Evolutionary conservation across 2,888 invertebrate species (phyloP), one percentile per base, ranked within the genome.

Genomic region (Stramonita haemastoma): DNA sequence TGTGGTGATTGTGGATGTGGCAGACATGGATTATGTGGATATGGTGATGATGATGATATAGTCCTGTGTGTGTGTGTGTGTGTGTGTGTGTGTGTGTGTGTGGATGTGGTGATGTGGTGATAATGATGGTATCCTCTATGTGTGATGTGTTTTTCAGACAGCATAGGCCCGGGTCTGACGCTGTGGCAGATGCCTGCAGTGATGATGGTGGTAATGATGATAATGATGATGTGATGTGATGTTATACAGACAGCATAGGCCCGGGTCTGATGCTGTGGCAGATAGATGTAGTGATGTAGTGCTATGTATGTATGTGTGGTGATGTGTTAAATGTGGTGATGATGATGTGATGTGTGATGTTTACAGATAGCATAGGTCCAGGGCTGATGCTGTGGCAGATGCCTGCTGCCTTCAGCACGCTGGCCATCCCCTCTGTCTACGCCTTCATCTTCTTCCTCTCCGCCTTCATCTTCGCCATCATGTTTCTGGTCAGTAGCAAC

Each of bases 401-500:
- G 94, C 93, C 94, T 1, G 93, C 93, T 87, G 93, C 94, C 5
- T 94, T 94, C 90, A 90, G 93, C 15, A 90, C 91, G n/a, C 92
- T 94, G 22, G 90, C 92, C 19, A 91, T 94, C 70, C 94, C 94
- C 8, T 92, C 93, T 1, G 93, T 92, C 32, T 94, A 94, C 87
- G 93, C 94, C 46, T 92, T 93, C 88, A 90, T 94, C 87, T 94
- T 94, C 89, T 94, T 93, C 90, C 90, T 94, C 29, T 93, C 93
- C 0, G 92, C 93, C 17, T 94, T 94, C 89, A 91, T 94, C n/a
- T 93, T 93, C 86, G 93, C 93, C 32, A 91, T 94, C 34, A 94
- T 94, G 94, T 94, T 93, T 90, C 89, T 94, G 93, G 94, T 94
- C 91, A 90, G 94, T 32, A 8, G 5, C 19, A n/a, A n/a, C n/a